phyloP scores from a whole-genome alignment of 2,797 vertebrate genomes.

The Spheniscus humboldti region DNA sequence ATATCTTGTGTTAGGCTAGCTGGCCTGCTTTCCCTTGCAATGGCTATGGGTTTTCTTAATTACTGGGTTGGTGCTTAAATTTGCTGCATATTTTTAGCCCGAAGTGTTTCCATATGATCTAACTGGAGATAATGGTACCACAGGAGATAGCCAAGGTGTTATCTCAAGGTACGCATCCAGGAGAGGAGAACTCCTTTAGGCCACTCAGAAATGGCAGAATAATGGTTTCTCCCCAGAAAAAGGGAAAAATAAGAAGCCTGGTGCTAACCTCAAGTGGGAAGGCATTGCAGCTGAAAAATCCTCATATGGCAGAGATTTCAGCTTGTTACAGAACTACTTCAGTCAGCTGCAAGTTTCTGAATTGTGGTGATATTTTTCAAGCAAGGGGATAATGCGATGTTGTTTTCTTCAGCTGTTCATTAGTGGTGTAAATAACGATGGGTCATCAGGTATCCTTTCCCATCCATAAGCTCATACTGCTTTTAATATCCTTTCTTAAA shows the following conservation, averaged over 20 bases:
- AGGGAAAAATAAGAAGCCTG: not conserved
- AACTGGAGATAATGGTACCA: not conserved
- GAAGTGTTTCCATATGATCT: not conserved
- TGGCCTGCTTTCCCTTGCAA: not conserved
- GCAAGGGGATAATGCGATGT: not conserved
- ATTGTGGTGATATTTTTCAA: not conserved
- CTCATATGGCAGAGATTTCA: not conserved
- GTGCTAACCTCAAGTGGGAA: not conserved
- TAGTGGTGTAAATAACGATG: not conserved
- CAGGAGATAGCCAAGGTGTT: not conserved
- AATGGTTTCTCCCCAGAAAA: not conserved
- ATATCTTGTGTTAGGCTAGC: not conserved
- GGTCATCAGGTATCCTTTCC: not conserved
- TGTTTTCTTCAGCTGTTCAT: not conserved
- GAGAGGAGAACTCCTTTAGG: not conserved
- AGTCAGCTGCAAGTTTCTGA: not conserved
- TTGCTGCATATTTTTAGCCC: not conserved
- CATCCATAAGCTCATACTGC: not conserved
- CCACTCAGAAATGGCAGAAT: not conserved
- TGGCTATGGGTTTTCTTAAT: not conserved
- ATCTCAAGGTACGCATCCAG: not conserved
- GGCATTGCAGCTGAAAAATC: not conserved
- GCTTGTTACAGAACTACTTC: not conserved
- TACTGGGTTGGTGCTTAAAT: not conserved
- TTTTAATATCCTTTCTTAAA: not conserved